Conservation (phyloP, 2,888 invertebrate genomes). For the Archips crataeganus region DNA sequence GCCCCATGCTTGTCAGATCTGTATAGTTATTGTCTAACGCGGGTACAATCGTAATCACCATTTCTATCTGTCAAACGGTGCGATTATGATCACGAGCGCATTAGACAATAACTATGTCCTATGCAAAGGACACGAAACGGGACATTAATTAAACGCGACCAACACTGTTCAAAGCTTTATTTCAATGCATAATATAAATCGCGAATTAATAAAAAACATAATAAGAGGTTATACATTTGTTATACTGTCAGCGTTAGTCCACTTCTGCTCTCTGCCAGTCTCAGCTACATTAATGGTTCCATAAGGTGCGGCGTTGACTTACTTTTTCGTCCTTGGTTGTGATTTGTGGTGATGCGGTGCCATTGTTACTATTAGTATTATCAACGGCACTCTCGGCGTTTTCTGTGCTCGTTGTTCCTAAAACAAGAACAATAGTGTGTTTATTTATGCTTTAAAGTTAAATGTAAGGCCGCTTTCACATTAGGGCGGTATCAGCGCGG, state of each 20-base stretch:
- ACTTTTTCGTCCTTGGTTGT: slow-evolving; percentile 78
- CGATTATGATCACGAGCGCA: too few relatives aligned
- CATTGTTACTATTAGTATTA: slow-evolving; percentile 74
- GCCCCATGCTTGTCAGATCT: background rate
- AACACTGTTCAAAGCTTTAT: background rate
- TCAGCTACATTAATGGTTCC: slow-evolving; percentile 6
- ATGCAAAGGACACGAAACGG: background rate
- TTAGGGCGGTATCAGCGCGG: too few relatives aligned
- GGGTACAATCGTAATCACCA: too few relatives aligned
- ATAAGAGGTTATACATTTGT: background rate
- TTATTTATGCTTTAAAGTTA: too few relatives aligned
- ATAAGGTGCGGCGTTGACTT: slow-evolving; percentile 44
- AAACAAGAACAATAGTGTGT: slow-evolving; percentile 28
- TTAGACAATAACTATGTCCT: too few relatives aligned
- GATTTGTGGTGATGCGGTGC: slow-evolving; percentile 68
- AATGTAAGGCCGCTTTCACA: too few relatives aligned
- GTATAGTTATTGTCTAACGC: too few relatives aligned
- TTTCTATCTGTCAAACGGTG: too few relatives aligned
- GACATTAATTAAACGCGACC: background rate
- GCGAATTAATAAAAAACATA: slow-evolving; percentile 3
- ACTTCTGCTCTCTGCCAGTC: background rate
- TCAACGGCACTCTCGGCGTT: slow-evolving; percentile 68
- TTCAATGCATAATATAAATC: slow-evolving; percentile 4
- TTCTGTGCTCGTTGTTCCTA: slow-evolving; percentile 73
- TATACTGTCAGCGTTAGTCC: background rate